These are phyloP conservation scores for Hymenopus coronatus DNA, from an alignment of 2,888 invertebrate genomes.

Conservation along the genomic window DNA sequence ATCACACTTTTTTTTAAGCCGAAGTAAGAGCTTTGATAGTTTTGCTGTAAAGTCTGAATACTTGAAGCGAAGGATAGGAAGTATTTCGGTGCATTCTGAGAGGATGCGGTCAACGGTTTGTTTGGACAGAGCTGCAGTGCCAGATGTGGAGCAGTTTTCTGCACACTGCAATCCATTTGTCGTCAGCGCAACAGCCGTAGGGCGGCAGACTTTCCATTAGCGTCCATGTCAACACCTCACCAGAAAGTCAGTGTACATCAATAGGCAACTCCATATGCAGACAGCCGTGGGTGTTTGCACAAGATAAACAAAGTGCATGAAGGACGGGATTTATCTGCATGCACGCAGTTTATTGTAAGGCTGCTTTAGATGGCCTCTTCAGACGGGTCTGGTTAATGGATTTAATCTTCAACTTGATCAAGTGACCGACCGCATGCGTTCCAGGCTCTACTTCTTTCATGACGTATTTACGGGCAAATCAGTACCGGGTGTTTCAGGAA, in stretches of 20 bases:
- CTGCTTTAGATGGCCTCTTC: neutral
- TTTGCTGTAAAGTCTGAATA: no score
- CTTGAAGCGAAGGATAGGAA: no score
- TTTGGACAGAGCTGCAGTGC: neutral
- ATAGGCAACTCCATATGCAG: neutral
- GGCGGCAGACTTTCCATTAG: neutral
- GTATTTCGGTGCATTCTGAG: no score
- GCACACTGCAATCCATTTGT: neutral
- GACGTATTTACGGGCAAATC: neutral
- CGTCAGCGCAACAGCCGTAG: neutral
- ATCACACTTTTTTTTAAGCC: no score
- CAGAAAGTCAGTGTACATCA: neutral
- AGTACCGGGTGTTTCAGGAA: neutral
- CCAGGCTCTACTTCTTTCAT: neutral
- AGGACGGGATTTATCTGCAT: neutral
- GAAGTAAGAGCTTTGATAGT: no score
- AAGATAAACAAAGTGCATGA: neutral
- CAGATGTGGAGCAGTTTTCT: neutral
- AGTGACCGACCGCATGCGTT: neutral
- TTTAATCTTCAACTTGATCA: neutral
- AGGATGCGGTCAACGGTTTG: no score
- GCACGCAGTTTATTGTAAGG: neutral
- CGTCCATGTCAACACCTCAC: neutral
- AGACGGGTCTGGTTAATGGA: neutral
- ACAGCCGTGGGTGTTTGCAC: neutral